Evolutionary conservation across 2,888 invertebrate genomes (phyloP).

Genomic region (Tetheella fluctuosa): DNA sequence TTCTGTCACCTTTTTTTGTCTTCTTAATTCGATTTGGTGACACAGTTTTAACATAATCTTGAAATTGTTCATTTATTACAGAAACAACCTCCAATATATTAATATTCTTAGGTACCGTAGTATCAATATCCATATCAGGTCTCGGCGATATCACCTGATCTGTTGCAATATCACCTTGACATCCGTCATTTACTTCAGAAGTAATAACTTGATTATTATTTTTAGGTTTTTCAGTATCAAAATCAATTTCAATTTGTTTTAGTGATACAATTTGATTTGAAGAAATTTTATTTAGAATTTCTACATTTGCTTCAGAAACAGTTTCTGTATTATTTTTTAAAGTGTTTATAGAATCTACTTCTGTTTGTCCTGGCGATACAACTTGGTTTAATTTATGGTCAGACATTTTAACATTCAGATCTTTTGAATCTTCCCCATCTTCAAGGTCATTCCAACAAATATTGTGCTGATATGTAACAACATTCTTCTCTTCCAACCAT

Average conservation of each 20-base stretch:
- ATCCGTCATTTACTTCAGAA: background rate
- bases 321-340: background rate
- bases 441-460: constrained; percentile 35
- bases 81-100: too few relatives aligned
- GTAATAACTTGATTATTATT: background rate
- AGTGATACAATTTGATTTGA: background rate
- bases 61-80: background rate
- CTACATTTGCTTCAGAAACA: background rate
- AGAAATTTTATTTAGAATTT: background rate
- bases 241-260: background rate
- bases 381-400: background rate
- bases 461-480: constrained; percentile 19
- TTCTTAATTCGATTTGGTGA: too few relatives aligned
- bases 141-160: background rate
- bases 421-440: background rate
- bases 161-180: background rate
- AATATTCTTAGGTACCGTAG: background rate
- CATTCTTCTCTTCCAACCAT: constrained; percentile 23
- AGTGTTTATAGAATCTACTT: background rate
- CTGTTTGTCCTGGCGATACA: background rate
- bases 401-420: background rate
- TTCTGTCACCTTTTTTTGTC: too few relatives aligned
- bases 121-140: background rate
- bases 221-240: background rate
- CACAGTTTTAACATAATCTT: too few relatives aligned